A percentile compares a stretch with the other conserved stretches of the same genome.
Evolutionary conservation across 2,888 invertebrate species (phyloP).

Genomic region (Cheilosia pagana): DNA sequence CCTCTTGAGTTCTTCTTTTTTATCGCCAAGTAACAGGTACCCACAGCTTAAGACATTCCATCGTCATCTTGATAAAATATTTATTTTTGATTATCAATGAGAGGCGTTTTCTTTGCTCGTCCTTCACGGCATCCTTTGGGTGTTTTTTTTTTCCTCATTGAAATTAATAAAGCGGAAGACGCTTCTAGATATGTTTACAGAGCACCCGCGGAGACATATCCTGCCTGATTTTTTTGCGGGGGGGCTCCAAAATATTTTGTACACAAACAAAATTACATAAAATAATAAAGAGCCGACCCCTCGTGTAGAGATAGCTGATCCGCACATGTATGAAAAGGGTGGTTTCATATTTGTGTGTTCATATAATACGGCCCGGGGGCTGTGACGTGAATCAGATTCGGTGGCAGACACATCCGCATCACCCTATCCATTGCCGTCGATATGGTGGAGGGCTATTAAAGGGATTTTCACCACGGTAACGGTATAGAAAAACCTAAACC

Average conservation of each 20-base stretch:
- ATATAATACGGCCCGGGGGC: constrained; percentile 28
- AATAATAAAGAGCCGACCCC: constrained; percentile 63
- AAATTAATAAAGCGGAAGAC: constrained; percentile 80
- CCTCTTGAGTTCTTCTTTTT: constrained; percentile 71
- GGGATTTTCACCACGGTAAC: constrained; percentile 76
- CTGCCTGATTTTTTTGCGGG: background rate
- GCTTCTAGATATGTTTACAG: constrained; percentile 28
- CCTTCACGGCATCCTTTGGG: constrained; percentile 27
- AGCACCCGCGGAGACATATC: constrained; percentile 45
- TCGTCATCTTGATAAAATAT: constrained; percentile 79
- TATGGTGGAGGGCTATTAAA: constrained; percentile 66
- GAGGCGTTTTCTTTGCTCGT: constrained; percentile 77
- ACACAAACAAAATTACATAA: constrained; percentile 73
- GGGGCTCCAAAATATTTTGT: constrained; percentile 63
- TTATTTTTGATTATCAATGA: constrained; percentile 81
- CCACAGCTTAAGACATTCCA: constrained; percentile 56
- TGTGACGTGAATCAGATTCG: constrained; percentile 48
- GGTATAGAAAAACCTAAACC: constrained; percentile 49
- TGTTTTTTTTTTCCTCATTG: constrained; percentile 76
- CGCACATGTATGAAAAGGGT: constrained; percentile 46
- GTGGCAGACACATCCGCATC: constrained; percentile 61
- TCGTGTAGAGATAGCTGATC: constrained; percentile 47
- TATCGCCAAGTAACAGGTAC: constrained; percentile 76
- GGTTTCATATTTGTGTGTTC: constrained; percentile 47
- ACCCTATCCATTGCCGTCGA: constrained; percentile 50